Conservation (phyloP, 2,888 invertebrate genomes). For the Rapana venosa region DNA sequence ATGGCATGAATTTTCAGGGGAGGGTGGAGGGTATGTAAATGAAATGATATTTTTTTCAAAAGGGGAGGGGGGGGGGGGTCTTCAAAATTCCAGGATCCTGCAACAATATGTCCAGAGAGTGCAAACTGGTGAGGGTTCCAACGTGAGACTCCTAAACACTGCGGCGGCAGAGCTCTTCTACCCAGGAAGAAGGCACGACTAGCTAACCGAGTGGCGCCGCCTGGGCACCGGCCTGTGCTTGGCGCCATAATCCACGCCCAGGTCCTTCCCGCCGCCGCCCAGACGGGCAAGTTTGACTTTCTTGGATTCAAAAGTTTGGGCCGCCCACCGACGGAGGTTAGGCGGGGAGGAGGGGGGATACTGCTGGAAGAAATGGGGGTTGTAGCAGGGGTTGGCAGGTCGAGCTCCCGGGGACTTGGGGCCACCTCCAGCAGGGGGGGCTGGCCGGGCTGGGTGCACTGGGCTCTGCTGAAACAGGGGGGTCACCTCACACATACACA, state of each 20-base stretch:
- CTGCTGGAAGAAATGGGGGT: constrained; percentile 47
- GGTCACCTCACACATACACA: neutral
- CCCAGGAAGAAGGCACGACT: neutral
- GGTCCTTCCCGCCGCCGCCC: constrained; percentile 66
- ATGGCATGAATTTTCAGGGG: no score
- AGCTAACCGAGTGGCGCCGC: constrained; percentile 43
- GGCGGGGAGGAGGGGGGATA: constrained; percentile 55
- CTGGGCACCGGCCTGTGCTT: constrained; percentile 43
- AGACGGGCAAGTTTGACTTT: constrained; percentile 66
- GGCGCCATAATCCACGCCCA: constrained; percentile 58
- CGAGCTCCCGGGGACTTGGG: neutral
- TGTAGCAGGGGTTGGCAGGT: constrained; percentile 54
- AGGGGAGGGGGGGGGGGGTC: no score
- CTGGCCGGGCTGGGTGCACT: constrained; percentile 4
- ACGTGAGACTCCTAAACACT: neutral
- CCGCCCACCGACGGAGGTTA: constrained; percentile 54
- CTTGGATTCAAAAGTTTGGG: constrained; percentile 55
- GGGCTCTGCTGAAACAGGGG: constrained; percentile 42
- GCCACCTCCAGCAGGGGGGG: neutral
- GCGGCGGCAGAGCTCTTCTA: neutral
- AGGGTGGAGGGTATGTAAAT: no score
- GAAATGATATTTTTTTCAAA: no score
- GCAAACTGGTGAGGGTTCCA: neutral
- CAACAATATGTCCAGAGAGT: neutral
- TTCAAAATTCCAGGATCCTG: no score